phyloP scores from a whole-genome alignment of 2,113 vertebrate genomes.

The Oreochromis aureus region DNA sequence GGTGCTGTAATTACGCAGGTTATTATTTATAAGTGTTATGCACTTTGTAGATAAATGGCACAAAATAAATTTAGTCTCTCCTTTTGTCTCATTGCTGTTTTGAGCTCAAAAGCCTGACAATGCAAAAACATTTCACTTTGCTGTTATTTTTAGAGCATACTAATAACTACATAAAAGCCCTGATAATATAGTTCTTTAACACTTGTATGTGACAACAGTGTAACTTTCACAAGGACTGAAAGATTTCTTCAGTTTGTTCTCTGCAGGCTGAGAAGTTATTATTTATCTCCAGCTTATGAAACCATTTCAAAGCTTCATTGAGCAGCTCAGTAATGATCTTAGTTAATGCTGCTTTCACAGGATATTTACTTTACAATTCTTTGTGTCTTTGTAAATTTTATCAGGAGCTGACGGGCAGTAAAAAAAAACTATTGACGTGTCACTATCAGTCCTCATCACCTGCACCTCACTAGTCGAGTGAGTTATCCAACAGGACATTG shows the following conservation, averaged over 20 bases:
- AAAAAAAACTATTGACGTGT: not conserved
- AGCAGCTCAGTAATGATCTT: constrained; percentile 4
- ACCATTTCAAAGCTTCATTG: not conserved
- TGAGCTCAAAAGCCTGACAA: not conserved
- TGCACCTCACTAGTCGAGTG: not conserved
- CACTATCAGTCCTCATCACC: constrained; percentile 20
- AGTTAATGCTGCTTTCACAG: constrained; percentile 1
- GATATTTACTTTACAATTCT: not conserved
- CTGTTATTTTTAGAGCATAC: not conserved
- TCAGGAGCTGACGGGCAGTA: constrained; percentile 3
- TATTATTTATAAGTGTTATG: not conserved
- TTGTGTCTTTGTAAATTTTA: not conserved
- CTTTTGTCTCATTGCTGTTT: not conserved
- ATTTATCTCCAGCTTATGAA: constrained; percentile 17
- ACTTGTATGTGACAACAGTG: not conserved
- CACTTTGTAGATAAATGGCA: not conserved
- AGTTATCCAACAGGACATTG: constrained; percentile 14
- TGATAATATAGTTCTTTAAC: not conserved
- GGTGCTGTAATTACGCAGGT: not conserved
- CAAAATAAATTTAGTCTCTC: not conserved
- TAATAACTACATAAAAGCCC: not conserved
- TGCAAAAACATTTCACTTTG: not conserved
- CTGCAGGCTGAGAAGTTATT: not conserved
- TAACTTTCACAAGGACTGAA: not conserved
- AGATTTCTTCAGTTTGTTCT: not conserved